Base-by-base conservation (phyloP, 64 coral and sea anemone species). In the Pocillopora verrucosa region DNA sequence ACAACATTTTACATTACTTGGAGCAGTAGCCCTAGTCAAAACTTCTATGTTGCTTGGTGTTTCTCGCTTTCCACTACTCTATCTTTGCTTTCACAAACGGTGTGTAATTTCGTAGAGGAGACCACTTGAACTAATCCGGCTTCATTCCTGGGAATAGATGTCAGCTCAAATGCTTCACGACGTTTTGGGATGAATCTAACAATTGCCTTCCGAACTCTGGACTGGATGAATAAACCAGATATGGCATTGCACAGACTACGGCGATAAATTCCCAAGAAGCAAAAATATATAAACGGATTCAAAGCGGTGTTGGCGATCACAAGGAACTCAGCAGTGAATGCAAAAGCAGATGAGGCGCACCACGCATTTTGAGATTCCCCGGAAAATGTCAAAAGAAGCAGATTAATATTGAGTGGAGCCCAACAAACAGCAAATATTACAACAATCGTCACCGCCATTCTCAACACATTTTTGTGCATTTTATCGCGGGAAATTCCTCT, bases 401-500 rank as follows among this genome's bases (percentile, higher is more conserved):
- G 57, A 51, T 57, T 72, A 56, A 85, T 34, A 16, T 85, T 85
- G 20, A 72, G 0, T 56, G 91, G 91, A 80, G 65, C 73, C 91
- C 91, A 92, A 4, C 76, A 92, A 34, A 92, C 41, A 45, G 80
- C 34, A 88, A 92, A 92, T 13, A 82, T 34, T 1, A 73, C 35
- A 1, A 75, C 64, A 37, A 92, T 79, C 10, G 85, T 88, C 9
- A 92, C 65, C 2, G 80, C 58, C 91, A 92, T 92, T 73, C 56
- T 88, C 24, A 92, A 59, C 5, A 92, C 91, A 36, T 92, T 92
- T 82, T 69, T 88, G 86, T 88, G 75, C 79, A 88, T 80, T 51
- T 38, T 80, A n/a, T 68, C 85, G 34, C 86, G 85, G 20, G 70
- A 56, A 16, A 61, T 57, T 45, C 76, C 61, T 1, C 85, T 85